These are phyloP conservation scores for Aporrectodea caliginosa DNA, from an alignment of 1,140 invertebrate genomes.

Conservation along the genomic window DNA sequence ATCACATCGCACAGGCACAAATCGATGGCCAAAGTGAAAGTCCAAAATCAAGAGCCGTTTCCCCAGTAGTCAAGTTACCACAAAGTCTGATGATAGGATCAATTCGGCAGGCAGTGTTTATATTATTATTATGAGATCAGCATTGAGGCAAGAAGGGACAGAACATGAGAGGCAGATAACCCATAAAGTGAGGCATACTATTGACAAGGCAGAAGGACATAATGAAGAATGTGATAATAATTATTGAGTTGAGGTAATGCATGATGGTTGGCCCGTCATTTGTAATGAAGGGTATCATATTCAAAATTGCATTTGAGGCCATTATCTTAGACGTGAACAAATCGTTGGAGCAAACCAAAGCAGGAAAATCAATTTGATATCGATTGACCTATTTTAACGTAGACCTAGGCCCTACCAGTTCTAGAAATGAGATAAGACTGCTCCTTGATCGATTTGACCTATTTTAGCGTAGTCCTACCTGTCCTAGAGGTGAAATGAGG, in stretches of 20 bases:
- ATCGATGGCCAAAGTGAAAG: background rate
- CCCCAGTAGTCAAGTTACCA: background rate
- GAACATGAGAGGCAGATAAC: background rate
- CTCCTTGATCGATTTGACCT: background rate
- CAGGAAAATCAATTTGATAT: background rate
- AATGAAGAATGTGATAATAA: no score
- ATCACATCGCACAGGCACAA: background rate
- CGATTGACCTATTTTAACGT: background rate
- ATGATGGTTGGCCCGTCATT: no score
- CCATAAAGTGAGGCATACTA: no score
- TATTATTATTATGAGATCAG: background rate
- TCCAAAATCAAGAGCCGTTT: background rate
- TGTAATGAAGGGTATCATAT: no score
- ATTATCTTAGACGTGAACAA: no score
- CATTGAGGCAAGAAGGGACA: background rate
- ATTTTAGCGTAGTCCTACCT: background rate
- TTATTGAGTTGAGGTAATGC: no score
- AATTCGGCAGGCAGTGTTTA: background rate
- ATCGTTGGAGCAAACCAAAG: no score
- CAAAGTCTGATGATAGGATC: background rate
- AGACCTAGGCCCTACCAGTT: background rate
- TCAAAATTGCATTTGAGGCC: no score
- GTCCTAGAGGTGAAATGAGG: slow-evolving; percentile 7
- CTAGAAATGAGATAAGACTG: background rate
- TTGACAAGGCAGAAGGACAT: no score